Percentiles rank a stretch among this genome's conserved stretches.
These are phyloP conservation scores for Lycodopsis pacificus DNA, from an alignment of 2,797 vertebrate species.

Conservation along the genomic window DNA sequence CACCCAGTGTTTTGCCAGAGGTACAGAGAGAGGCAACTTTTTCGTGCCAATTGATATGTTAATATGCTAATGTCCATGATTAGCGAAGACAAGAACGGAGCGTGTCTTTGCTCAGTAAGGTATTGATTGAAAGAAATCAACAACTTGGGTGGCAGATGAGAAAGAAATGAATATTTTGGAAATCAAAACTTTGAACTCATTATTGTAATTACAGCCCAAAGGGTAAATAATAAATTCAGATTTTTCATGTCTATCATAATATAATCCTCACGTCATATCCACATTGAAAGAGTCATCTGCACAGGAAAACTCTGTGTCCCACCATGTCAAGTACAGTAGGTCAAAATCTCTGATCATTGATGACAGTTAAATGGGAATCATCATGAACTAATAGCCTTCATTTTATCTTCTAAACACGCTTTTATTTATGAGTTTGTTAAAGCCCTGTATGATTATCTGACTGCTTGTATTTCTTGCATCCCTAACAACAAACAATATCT, in stretches of 20 bases:
- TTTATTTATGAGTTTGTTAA: no score
- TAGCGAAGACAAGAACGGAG: constrained; percentile 34
- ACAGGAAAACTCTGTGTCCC: no score
- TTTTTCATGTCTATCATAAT: no score
- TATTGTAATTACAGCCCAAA: constrained; percentile 15
- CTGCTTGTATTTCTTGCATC: no score
- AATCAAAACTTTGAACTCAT: constrained; percentile 32
- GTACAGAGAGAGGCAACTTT: constrained; percentile 65
- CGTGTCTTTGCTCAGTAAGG: constrained; percentile 47
- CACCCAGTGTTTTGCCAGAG: constrained; percentile 72
- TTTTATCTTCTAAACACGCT: no score
- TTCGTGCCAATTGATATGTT: constrained; percentile 74
- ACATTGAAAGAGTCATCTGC: no score
- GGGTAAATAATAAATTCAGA: no score
- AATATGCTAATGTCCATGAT: constrained; percentile 79
- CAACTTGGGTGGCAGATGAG: constrained; percentile 24
- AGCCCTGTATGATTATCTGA: neutral
- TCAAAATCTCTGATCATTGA: no score
- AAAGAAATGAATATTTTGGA: constrained; percentile 34
- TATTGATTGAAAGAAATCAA: constrained; percentile 69
- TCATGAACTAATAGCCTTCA: no score
- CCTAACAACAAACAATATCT: neutral
- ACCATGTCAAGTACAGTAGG: no score
- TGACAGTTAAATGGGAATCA: no score
- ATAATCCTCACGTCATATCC: no score